A percentile compares a stretch with the other conserved stretches of the same genome.
Evolutionary conservation across 1,140 invertebrate species (phyloP).

Genomic region (Drosophila busckii): DNA sequence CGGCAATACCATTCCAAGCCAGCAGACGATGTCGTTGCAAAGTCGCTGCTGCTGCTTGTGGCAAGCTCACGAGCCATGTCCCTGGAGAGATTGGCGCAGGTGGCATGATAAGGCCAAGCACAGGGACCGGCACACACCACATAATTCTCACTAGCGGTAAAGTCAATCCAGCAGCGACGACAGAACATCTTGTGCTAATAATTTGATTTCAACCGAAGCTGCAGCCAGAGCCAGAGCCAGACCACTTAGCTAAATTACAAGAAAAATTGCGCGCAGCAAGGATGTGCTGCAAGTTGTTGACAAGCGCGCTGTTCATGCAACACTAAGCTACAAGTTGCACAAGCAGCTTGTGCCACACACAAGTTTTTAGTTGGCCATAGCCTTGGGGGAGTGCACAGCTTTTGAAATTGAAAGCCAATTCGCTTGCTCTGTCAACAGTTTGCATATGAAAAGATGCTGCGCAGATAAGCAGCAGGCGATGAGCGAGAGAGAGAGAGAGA

Average conservation of each 20-base stretch:
- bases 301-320: no score
- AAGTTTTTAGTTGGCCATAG: background rate
- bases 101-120: slow-evolving; percentile 41
- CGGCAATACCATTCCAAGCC: slow-evolving; percentile 68
- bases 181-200: slow-evolving; percentile 76
- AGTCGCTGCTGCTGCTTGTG: background rate
- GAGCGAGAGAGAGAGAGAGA: background rate
- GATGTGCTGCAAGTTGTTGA: slow-evolving; percentile 57
- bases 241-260: slow-evolving; percentile 68
- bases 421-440: background rate
- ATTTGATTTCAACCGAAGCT: slow-evolving; percentile 17
- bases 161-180: slow-evolving; percentile 77
- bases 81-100: slow-evolving; percentile 53
- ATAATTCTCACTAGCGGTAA: slow-evolving; percentile 32
- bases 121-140: slow-evolving; percentile 60
- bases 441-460: background rate
- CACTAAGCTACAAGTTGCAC: no score
- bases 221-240: background rate
- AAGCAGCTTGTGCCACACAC: background rate
- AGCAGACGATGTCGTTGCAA: slow-evolving; percentile 1
- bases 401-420: slow-evolving; percentile 54
- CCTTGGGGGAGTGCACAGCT: slow-evolving; percentile 42
- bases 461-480: background rate
- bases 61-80: slow-evolving; percentile 42
- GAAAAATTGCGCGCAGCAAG: slow-evolving; percentile 13